phyloP scores from a whole-genome alignment of 1,140 invertebrate genomes.

The Lasioglossum albipes region DNA sequence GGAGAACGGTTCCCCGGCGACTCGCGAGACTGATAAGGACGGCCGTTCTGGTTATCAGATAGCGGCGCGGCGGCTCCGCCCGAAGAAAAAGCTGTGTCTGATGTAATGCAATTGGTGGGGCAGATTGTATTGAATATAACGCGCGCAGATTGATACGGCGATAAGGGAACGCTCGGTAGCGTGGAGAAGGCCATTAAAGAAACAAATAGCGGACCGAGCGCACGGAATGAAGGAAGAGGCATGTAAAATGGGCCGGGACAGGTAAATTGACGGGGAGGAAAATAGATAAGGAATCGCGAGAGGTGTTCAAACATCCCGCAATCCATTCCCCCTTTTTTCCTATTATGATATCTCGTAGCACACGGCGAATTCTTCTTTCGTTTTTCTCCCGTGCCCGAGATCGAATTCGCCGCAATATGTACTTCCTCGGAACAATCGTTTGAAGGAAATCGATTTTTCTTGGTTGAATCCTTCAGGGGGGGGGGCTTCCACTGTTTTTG shows the following conservation, averaged over 20 bases:
- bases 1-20: slow-evolving; percentile 1
- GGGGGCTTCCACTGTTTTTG: too few species aligned
- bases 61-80: neutral
- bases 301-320: slow-evolving; percentile 17
- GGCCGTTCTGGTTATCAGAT: slow-evolving; percentile 29
- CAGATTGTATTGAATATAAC: slow-evolving; percentile 37
- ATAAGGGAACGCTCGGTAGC: slow-evolving; percentile 36
- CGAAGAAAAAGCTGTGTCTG: neutral
- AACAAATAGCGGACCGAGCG: slow-evolving; percentile 61
- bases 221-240: slow-evolving; percentile 52
- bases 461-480: too few species aligned
- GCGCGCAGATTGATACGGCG: slow-evolving; percentile 37
- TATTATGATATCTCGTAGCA: neutral
- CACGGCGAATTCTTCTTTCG: neutral
- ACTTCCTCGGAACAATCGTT: too few species aligned
- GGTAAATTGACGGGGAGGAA: slow-evolving; percentile 31
- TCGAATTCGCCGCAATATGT: too few species aligned
- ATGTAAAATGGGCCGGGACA: slow-evolving; percentile 35
- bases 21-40: neutral
- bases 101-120: slow-evolving; percentile 44
- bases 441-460: too few species aligned
- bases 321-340: neutral
- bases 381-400: neutral
- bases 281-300: slow-evolving; percentile 25
- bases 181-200: slow-evolving; percentile 41